phyloP scores from a whole-genome alignment of 2,888 invertebrate species.

The Chrysotoxum bicinctum region DNA sequence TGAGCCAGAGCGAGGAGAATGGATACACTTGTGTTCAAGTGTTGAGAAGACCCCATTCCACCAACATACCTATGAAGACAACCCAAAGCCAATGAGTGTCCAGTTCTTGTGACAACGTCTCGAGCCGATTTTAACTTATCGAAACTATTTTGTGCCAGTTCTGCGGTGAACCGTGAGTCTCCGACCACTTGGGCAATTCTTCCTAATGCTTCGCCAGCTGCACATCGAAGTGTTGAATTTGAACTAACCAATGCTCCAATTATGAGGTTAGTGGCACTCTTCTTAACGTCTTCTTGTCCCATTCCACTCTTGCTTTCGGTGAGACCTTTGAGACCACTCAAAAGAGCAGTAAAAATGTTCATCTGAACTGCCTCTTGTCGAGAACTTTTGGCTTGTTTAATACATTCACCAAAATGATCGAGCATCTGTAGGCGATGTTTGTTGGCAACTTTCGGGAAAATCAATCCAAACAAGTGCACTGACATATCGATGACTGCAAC shows the following conservation, averaged over 20 bases:
- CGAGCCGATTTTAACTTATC: constrained; percentile 92
- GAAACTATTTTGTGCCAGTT: constrained; percentile 94
- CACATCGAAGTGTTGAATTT: constrained; percentile 92
- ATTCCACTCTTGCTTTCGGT: constrained; percentile 93
- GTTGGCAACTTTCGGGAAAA: constrained; percentile 96
- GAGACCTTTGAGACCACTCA: constrained; percentile 93
- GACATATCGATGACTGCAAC: constrained; percentile 98
- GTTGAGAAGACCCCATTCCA: constrained; percentile 97
- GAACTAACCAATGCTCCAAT: constrained; percentile 89
- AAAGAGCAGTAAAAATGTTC: constrained; percentile 96
- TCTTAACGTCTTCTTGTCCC: constrained; percentile 95
- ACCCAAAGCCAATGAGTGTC: constrained; percentile 95
- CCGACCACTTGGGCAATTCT: constrained; percentile 94
- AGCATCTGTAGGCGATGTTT: constrained; percentile 99
- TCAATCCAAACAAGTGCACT: constrained; percentile 94
- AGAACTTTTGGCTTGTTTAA: constrained; percentile 94
- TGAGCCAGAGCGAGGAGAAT: constrained; percentile 96
- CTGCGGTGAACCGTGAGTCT: constrained; percentile 93
- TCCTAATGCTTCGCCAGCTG: constrained; percentile 97
- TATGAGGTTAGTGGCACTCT: constrained; percentile 90
- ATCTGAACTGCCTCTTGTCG: constrained; percentile 97
- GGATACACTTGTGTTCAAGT: constrained; percentile 96
- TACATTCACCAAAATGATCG: constrained; percentile 97
- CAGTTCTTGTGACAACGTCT: constrained; percentile 93
- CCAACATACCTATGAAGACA: constrained; percentile 97